Evolutionary conservation across 2,888 invertebrate genomes (phyloP).

Genomic region (Eudemis profundana): DNA sequence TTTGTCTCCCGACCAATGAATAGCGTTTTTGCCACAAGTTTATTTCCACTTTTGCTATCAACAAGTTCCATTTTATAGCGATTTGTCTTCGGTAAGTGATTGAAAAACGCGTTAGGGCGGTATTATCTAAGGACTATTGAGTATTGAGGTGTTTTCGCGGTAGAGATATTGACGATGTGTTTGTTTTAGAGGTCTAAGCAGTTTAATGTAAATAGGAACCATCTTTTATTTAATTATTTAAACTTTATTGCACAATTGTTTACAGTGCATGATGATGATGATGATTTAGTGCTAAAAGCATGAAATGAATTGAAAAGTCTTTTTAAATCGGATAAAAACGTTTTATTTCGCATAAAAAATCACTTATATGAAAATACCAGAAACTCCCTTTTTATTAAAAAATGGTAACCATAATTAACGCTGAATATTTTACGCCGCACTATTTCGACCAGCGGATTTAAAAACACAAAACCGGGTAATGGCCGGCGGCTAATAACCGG

Average conservation of each 20-base stretch:
- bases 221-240: too few species aligned
- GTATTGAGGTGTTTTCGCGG: constrained; percentile 9
- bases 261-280: too few species aligned
- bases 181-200: too few species aligned
- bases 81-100: constrained; percentile 15
- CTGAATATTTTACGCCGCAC: neutral
- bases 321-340: too few species aligned
- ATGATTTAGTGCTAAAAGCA: too few species aligned
- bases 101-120: constrained; percentile 2
- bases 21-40: constrained; percentile 36
- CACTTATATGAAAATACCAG: too few species aligned
- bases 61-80: constrained; percentile 31
- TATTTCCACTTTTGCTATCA: constrained; percentile 24
- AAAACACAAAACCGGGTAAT: neutral
- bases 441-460: neutral
- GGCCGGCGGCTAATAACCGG: constrained; percentile 5
- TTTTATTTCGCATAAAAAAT: too few species aligned
- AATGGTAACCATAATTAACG: neutral
- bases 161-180: too few species aligned
- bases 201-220: too few species aligned
- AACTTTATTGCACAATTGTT: too few species aligned
- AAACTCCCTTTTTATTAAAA: neutral
- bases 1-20: constrained; percentile 37
- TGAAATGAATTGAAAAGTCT: too few species aligned
- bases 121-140: neutral